These are phyloP conservation scores for Spondyliosoma cantharus DNA, from an alignment of 2,797 vertebrate species.

Conservation along the genomic window DNA sequence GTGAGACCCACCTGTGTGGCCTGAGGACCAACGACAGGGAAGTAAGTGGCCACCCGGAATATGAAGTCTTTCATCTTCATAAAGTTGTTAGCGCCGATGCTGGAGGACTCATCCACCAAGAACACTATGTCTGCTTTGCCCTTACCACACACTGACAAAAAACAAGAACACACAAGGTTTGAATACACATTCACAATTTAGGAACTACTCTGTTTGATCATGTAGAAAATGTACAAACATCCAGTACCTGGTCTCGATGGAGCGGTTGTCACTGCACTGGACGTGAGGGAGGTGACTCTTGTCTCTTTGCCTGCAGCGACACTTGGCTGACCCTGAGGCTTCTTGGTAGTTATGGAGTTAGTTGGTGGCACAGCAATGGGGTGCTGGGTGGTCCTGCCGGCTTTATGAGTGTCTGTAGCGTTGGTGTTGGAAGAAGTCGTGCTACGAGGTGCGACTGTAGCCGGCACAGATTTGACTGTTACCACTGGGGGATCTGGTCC, in stretches of 20 bases:
- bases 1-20: conserved; percentile 85
- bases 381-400: conserved; percentile 57
- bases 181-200: neutral
- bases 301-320: conserved; percentile 57
- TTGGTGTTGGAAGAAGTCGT: conserved; percentile 48
- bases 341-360: conserved; percentile 57
- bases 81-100: conserved; percentile 90
- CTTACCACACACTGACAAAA: conserved; percentile 86
- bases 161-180: conserved; percentile 18
- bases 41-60: conserved; percentile 90
- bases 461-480: conserved; percentile 47
- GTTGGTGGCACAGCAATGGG: conserved; percentile 40
- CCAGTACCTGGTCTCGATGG: conserved; percentile 64
- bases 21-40: conserved; percentile 87
- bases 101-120: conserved; percentile 94
- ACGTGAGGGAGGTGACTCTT: conserved; percentile 36
- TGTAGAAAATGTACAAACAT: neutral
- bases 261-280: conserved; percentile 43
- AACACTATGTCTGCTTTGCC: conserved; percentile 90
- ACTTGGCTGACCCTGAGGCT: conserved; percentile 50
- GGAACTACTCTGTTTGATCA: neutral
- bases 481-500: conserved; percentile 55
- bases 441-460: conserved; percentile 62
- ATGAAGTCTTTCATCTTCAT: conserved; percentile 92
- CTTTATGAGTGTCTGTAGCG: conserved; percentile 22